phyloP scores from a whole-genome alignment of 2,797 vertebrate genomes.

The Garrulus glandarius region DNA sequence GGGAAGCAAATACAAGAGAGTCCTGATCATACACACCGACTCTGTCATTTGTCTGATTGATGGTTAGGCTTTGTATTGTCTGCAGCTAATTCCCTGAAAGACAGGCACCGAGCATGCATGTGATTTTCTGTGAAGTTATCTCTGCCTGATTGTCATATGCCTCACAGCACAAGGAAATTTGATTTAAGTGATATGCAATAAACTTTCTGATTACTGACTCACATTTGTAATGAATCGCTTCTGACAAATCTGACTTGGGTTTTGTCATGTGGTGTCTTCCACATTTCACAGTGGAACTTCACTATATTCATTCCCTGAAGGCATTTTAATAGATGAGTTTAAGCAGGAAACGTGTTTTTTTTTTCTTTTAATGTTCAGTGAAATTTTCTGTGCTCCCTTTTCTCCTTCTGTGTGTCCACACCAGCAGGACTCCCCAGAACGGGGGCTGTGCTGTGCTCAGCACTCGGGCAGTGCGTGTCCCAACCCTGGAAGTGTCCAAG shows the following conservation, averaged over 20 bases:
- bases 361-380: neutral
- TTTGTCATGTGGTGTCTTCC: neutral
- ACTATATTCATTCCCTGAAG: neutral
- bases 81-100: constrained; percentile 22
- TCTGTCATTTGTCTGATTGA: neutral
- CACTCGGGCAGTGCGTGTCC: neutral
- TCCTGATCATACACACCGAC: neutral
- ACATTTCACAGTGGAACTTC: neutral
- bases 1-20: neutral
- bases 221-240: neutral
- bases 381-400: neutral
- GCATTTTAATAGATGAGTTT: neutral
- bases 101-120: neutral
- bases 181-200: neutral
- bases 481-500: neutral
- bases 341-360: neutral
- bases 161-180: neutral
- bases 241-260: neutral
- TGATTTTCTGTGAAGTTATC: neutral
- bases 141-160: neutral
- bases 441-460: neutral
- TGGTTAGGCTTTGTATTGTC: neutral
- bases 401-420: neutral
- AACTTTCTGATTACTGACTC: neutral
- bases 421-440: neutral